Percentiles rank a stretch among this genome's conserved stretches.
Evolutionary conservation across 2,113 vertebrate species (phyloP).

Genomic region (Nibea albiflora): DNA sequence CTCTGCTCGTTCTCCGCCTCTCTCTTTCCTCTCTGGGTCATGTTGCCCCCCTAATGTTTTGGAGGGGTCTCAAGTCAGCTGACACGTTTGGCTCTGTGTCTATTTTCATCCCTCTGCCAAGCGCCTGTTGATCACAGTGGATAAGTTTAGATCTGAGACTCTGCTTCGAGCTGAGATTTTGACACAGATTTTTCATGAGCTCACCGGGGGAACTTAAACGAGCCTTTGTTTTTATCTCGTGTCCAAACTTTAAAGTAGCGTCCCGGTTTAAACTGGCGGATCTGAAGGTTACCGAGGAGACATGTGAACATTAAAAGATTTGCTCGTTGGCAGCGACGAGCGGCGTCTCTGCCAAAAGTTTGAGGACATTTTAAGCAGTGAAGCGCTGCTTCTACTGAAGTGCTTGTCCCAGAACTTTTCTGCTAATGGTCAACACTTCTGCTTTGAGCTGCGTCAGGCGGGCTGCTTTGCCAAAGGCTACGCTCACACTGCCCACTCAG

Average conservation of each 20-base stretch:
- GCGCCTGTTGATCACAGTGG: conserved; percentile 64
- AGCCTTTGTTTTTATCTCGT: conserved; percentile 27
- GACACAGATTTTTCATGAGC: not conserved
- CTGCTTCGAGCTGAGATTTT: conserved; percentile 2
- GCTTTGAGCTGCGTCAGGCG: conserved; percentile 63
- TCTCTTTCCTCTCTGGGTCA: conserved; percentile 43
- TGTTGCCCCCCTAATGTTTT: conserved; percentile 55
- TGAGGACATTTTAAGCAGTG: conserved; percentile 58
- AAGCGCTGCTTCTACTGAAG: conserved; percentile 39
- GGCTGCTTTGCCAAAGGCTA: conserved; percentile 47
- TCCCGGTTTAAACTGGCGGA: not conserved
- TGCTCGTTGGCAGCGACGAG: conserved; percentile 26
- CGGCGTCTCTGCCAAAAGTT: conserved; percentile 45
- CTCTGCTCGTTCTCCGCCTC: not conserved
- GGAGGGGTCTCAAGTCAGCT: conserved; percentile 68
- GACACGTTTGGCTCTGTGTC: conserved; percentile 53
- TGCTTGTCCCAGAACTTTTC: conserved; percentile 68
- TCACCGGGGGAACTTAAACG: not conserved
- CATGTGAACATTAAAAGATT: conserved; percentile 35
- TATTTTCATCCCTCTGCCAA: conserved; percentile 71
- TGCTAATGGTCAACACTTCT: conserved; percentile 63
- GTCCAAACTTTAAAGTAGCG: not conserved
- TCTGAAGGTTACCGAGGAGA: conserved; percentile 3
- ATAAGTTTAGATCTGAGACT: conserved; percentile 56
- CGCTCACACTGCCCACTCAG: conserved; percentile 41